Base-by-base conservation (phyloP, 2,113 vertebrate species). In the Cisticola juncidis region DNA sequence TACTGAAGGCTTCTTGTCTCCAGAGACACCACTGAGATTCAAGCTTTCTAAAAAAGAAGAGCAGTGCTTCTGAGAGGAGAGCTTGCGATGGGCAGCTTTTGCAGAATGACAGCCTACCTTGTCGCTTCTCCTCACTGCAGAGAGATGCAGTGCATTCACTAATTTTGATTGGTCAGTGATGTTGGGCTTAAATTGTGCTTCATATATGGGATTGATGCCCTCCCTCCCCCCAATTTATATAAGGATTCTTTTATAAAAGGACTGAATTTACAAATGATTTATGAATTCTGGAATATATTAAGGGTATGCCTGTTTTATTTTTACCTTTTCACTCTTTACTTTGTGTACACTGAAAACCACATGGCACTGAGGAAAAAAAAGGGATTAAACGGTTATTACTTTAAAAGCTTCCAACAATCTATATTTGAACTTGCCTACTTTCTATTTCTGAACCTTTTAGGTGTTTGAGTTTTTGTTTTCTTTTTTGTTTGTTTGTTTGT, bases 111-210 rank as follows among this genome's bases (percentile, higher is more conserved):
- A 98, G 97, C 97, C 98, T 98, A 98, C 98, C 97, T 98, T 98
- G 97, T 98, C 96, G 97, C 98, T 98, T 98, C 98, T 98, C 98
- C 98, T 98, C 97, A 99, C 99, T 99, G 99, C 99, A 98, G 99
- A 98, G 99, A 98, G 99, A 99, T 99, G 99, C 99, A 98, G 99
- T 98, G 99, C 98, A 98, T 98, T 98, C 98, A 98, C 98, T 98
- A 97, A 96, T 98, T 98, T 98, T 99, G 99, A 99, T 99, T 99
- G 99, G 99, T 98, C 98, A 98, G 98, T 98, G 98, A 98, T 99
- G 98, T 98, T 98, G 97, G 97, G 98, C 97, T 99, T 99, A 98
- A 99, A 98, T 97, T 98, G 97, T 98, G 98, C 97, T 97, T 98
- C 98, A 91, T 98, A 96, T 97, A 98, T 97, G 97, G 97, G 97